Percentiles rank a stretch among this genome's conserved stretches.
These are phyloP conservation scores for Hylyphantes graminicola DNA, from an alignment of 1,140 invertebrate genomes.

Conservation along the genomic window DNA sequence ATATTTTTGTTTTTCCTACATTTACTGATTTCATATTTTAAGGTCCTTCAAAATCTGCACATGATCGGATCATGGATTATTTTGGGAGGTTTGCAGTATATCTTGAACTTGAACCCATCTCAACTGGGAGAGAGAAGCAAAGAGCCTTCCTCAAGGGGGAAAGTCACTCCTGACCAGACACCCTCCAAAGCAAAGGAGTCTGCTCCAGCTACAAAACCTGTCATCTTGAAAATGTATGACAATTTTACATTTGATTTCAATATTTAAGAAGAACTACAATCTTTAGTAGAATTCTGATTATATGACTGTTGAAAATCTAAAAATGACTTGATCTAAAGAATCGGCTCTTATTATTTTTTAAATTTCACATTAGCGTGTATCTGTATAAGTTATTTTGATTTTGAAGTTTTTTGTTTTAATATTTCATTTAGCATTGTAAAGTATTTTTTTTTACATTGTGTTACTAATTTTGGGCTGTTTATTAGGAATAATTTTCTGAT, in stretches of 20 bases:
- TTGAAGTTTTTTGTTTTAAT: too few relatives aligned
- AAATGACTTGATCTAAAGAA: too few relatives aligned
- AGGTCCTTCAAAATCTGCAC: constrained; percentile 89
- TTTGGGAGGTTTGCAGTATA: constrained; percentile 83
- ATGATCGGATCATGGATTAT: constrained; percentile 88
- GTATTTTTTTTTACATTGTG: too few relatives aligned
- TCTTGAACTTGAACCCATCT: constrained; percentile 66
- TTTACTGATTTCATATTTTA: constrained; percentile 11
- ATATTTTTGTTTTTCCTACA: too few relatives aligned
- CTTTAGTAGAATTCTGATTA: too few relatives aligned
- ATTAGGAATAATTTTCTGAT: too few relatives aligned
- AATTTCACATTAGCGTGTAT: too few relatives aligned
- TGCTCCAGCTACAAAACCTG: constrained; percentile 71
- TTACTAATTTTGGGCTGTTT: too few relatives aligned
- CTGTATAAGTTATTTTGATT: too few relatives aligned
- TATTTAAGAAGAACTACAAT: not conserved
- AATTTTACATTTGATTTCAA: not conserved
- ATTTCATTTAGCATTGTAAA: too few relatives aligned
- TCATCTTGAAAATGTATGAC: constrained; percentile 77
- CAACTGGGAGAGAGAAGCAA: constrained; percentile 65
- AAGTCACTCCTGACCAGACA: constrained; percentile 69
- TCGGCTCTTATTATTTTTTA: too few relatives aligned
- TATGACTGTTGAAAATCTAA: too few relatives aligned
- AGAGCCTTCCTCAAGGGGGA: constrained; percentile 68
- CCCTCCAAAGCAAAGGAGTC: constrained; percentile 76